phyloP scores from a whole-genome alignment of 2,888 invertebrate genomes.

The Cactoblastis cactorum region DNA sequence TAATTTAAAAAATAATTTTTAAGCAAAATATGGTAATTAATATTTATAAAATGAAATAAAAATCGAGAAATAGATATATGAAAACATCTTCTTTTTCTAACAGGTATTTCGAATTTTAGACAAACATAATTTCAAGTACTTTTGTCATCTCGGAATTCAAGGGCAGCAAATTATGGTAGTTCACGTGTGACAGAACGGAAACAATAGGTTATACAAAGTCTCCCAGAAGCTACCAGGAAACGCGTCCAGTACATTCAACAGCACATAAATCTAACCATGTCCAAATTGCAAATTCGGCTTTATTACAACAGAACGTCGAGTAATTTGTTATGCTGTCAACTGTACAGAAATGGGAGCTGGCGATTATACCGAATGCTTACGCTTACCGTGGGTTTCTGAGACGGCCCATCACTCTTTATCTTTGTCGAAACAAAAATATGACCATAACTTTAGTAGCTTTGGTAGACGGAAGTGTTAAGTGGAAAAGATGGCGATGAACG shows the following conservation, averaged over 20 bases:
- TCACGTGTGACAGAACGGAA: constrained; percentile 20
- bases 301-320: background rate
- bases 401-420: constrained; percentile 38
- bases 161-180: background rate
- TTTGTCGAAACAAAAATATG: constrained; percentile 37
- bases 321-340: constrained; percentile 29
- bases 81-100: too few species aligned
- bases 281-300: too few species aligned
- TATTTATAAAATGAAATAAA: too few species aligned
- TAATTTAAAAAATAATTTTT: too few species aligned
- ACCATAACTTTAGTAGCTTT: constrained; percentile 12
- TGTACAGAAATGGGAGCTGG: constrained; percentile 43
- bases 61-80: too few species aligned
- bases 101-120: too few species aligned
- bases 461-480: background rate
- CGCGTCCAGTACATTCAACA: too few species aligned
- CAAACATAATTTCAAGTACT: too few species aligned
- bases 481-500: background rate
- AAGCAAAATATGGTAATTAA: too few species aligned
- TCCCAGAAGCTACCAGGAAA: too few species aligned
- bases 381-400: constrained; percentile 66
- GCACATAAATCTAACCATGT: too few species aligned
- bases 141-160: too few species aligned
- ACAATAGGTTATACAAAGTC: constrained; percentile 50
- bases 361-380: constrained; percentile 67